phyloP scores from a whole-genome alignment of 1,140 invertebrate genomes.

The Plutomurus gul region DNA sequence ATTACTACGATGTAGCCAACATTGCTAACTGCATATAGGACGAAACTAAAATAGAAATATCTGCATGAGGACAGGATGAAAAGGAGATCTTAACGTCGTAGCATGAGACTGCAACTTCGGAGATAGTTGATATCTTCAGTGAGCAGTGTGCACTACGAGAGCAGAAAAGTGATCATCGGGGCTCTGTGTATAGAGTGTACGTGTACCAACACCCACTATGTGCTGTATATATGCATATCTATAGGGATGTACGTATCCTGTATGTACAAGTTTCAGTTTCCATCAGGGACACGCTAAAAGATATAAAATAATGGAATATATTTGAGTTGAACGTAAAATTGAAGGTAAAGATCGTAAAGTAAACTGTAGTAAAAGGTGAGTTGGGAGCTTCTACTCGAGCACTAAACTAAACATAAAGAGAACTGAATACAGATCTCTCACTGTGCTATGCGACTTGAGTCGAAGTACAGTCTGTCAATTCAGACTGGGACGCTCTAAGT shows the following conservation, averaged over 20 bases:
- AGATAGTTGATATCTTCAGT: too few relatives aligned
- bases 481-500: too few relatives aligned
- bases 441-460: neutral
- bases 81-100: too few relatives aligned
- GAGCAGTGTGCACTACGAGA: too few relatives aligned
- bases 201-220: too few relatives aligned
- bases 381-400: neutral
- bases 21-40: too few relatives aligned
- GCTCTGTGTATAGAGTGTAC: too few relatives aligned
- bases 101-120: too few relatives aligned
- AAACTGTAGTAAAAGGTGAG: constrained; percentile 31
- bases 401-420: constrained; percentile 3
- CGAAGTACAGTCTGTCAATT: neutral
- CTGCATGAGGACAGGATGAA: too few relatives aligned
- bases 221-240: neutral
- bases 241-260: neutral
- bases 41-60: too few relatives aligned
- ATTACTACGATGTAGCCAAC: too few relatives aligned
- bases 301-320: constrained; percentile 28
- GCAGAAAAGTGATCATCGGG: too few relatives aligned
- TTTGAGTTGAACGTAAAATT: constrained; percentile 30
- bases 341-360: constrained; percentile 38
- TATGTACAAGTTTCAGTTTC: constrained; percentile 6
- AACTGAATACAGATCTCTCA: neutral
- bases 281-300: constrained; percentile 25